Evolutionary conservation across 2,797 vertebrate genomes (phyloP).

Genomic region (Hybognathus amarus): DNA sequence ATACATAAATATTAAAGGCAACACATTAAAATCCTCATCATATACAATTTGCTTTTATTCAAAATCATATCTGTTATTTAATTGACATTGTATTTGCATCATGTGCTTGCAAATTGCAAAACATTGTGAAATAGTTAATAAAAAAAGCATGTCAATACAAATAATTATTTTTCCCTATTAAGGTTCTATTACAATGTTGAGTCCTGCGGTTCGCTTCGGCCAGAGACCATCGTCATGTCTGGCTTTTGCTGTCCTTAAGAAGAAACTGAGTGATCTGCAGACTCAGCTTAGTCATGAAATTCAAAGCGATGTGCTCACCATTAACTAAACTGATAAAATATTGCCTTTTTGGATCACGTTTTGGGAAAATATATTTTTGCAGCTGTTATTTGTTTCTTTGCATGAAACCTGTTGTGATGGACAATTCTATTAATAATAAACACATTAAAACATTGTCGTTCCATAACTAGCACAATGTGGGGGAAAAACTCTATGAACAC

Average conservation of each 20-base stretch:
- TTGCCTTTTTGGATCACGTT: neutral
- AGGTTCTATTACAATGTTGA: slow-evolving; percentile 97
- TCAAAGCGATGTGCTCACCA: slow-evolving; percentile 96
- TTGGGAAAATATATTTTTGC: neutral
- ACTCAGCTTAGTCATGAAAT: slow-evolving; percentile 98
- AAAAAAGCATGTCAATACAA: neutral
- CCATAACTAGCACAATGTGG: neutral
- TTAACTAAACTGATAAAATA: slow-evolving; percentile 80
- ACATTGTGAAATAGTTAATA: neutral
- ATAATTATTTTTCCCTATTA: too few relatives aligned
- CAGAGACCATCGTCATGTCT: slow-evolving; percentile 97
- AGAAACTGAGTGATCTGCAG: slow-evolving; percentile 96
- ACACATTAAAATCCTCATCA: neutral
- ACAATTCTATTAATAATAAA: slow-evolving; percentile 35
- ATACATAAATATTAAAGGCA: neutral
- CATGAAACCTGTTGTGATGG: neutral
- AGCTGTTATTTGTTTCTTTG: slow-evolving; percentile 7
- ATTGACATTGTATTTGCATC: neutral
- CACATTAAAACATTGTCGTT: neutral
- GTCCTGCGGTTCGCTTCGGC: slow-evolving; percentile 93
- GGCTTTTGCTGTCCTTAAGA: slow-evolving; percentile 91
- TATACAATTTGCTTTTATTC: neutral
- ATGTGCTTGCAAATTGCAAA: neutral
- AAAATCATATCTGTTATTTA: neutral
- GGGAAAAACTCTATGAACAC: neutral